phyloP scores from a whole-genome alignment of 2,113 vertebrate genomes.

The Rhea americana region DNA sequence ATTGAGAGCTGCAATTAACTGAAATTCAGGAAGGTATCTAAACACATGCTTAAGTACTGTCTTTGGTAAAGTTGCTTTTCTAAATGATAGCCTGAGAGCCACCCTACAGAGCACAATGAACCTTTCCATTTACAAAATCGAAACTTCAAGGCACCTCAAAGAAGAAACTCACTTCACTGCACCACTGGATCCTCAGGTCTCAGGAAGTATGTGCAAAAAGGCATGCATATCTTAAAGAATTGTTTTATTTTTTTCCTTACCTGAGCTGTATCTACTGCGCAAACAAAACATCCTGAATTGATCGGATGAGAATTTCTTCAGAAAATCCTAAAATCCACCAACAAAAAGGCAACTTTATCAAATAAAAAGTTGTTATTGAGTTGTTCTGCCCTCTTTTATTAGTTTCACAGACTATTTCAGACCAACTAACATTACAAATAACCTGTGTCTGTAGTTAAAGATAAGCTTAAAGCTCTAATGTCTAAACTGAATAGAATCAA shows the following conservation, averaged over 20 bases:
- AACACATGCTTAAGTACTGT: background rate
- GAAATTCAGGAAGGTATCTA: background rate
- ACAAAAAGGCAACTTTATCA: background rate
- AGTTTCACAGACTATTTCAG: background rate
- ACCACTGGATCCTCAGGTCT: rapidly evolving
- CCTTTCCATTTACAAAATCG: rapidly evolving
- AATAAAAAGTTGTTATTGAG: background rate
- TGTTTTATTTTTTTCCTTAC: conserved; percentile 65
- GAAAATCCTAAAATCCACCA: conserved; percentile 82
- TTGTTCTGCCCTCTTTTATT: background rate
- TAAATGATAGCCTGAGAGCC: background rate
- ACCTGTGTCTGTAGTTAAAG: background rate
- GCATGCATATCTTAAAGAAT: rapidly evolving
- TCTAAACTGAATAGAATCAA: background rate
- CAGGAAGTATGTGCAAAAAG: rapidly evolving
- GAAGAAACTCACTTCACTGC: rapidly evolving
- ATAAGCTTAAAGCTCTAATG: background rate
- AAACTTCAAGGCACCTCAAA: rapidly evolving
- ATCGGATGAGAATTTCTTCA: conserved; percentile 81
- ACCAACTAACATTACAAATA: background rate
- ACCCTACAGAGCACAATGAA: background rate
- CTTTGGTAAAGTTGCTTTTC: background rate
- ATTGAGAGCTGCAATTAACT: background rate
- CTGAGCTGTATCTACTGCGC: conserved; percentile 88
- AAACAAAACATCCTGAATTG: conserved; percentile 94